Percentiles rank a stretch among this genome's conserved stretches.
Evolutionary conservation across 2,113 vertebrate genomes (phyloP).

Genomic region (Aptenodytes patagonicus): DNA sequence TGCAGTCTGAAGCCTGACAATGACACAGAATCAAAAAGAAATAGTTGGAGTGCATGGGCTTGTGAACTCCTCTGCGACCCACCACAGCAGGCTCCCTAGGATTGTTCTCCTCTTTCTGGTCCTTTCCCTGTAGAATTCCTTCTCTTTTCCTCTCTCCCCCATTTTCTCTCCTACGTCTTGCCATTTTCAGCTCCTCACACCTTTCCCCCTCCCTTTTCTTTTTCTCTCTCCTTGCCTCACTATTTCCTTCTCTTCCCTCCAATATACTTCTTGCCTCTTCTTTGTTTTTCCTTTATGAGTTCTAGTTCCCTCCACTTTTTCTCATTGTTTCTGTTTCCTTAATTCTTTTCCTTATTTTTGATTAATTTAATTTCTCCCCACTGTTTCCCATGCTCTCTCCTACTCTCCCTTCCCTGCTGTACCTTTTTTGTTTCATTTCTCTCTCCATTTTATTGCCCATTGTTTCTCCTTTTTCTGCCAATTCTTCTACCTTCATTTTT

Average conservation of each 20-base stretch:
- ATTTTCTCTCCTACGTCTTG: neutral
- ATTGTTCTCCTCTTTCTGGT: conserved; percentile 56
- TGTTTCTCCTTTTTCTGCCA: neutral
- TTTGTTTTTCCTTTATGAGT: neutral
- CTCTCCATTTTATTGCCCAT: neutral
- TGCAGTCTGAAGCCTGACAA: conserved; percentile 73
- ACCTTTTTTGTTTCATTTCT: neutral
- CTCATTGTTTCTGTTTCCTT: neutral
- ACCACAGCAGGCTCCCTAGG: conserved; percentile 65
- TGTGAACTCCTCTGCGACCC: conserved; percentile 60
- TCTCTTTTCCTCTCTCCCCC: neutral
- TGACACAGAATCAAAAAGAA: conserved; percentile 71
- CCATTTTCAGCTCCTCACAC: neutral
- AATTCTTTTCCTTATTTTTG: neutral
- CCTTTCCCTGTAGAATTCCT: conserved; percentile 1
- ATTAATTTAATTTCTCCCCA: neutral
- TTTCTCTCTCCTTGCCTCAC: neutral
- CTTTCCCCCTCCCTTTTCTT: neutral
- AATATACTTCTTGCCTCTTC: neutral
- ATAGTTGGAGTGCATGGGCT: conserved; percentile 62
- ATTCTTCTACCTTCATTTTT: neutral
- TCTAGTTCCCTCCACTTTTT: neutral
- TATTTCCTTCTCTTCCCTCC: neutral
- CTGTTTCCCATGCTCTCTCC: neutral
- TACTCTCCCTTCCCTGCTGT: neutral